phyloP scores from a whole-genome alignment of 2,797 vertebrate genomes.

The Atherinosoma microstoma region DNA sequence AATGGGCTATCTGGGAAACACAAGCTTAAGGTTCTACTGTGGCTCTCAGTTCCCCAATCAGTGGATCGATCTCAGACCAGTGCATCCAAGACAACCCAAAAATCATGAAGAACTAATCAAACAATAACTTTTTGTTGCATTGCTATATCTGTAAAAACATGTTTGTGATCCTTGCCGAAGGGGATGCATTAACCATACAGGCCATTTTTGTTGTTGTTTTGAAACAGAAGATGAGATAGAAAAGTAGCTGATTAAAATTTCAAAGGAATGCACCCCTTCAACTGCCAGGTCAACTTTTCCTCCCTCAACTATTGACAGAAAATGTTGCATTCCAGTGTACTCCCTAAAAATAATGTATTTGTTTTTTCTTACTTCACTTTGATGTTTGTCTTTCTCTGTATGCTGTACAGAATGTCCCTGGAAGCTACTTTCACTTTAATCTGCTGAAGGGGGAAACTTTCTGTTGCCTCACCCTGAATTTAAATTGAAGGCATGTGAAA shows the following conservation, averaged over 20 bases:
- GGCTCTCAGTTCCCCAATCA: not conserved
- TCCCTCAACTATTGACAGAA: not conserved
- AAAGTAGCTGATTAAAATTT: not conserved
- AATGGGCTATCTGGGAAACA: not conserved
- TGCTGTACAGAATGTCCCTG: not conserved
- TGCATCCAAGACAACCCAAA: not conserved
- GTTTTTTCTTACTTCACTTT: not conserved
- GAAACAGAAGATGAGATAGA: not conserved
- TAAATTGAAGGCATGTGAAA: not conserved
- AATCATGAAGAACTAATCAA: not conserved
- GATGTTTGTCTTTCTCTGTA: not conserved
- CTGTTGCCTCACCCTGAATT: not conserved
- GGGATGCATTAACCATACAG: no score
- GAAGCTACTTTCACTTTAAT: not conserved
- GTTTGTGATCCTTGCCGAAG: not conserved
- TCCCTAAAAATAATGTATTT: not conserved
- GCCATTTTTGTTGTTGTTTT: not conserved
- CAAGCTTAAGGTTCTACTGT: not conserved
- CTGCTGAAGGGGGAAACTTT: not conserved
- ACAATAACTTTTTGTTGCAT: not conserved
- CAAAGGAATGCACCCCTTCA: not conserved
- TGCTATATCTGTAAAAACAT: not conserved
- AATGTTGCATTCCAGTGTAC: not conserved
- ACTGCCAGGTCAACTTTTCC: not conserved
- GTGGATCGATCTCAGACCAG: not conserved